A percentile compares a stretch with the other conserved stretches of the same genome.
These are phyloP conservation scores for Hirudinaria manillensis DNA, from an alignment of 2,888 invertebrate species.

Conservation along the genomic window DNA sequence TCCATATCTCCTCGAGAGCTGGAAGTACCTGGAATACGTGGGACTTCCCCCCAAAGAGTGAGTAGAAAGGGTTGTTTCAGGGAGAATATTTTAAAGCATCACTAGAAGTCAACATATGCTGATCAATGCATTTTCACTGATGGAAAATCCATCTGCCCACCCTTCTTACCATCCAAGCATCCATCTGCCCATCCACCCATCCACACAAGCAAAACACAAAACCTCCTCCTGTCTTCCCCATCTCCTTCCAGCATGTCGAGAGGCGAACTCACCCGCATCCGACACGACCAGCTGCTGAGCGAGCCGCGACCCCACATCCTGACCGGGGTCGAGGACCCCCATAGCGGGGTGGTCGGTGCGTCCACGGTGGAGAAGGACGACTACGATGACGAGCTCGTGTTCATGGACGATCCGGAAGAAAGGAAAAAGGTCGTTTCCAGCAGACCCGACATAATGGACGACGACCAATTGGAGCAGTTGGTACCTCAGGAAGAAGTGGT, in stretches of 20 bases:
- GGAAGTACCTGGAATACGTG: conserved; percentile 29
- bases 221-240: no score
- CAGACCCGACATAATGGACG: not conserved
- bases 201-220: no score
- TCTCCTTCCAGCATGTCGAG: conserved; percentile 24
- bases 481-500: no score
- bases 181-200: no score
- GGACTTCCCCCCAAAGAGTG: conserved; percentile 28
- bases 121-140: not conserved
- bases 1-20: conserved; percentile 14
- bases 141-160: not conserved
- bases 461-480: no score
- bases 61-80: not conserved
- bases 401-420: conserved; percentile 2
- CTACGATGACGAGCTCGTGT: conserved; percentile 11
- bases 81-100: not conserved
- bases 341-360: conserved; percentile 19
- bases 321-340: conserved; percentile 27
- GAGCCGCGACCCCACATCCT: conserved; percentile 30
- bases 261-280: conserved; percentile 1
- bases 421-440: conserved; percentile 13
- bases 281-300: conserved; percentile 22
- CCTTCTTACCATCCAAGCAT: no score
- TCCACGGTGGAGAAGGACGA: conserved; percentile 20
- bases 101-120: not conserved